Evolutionary conservation across 2,113 vertebrate species (phyloP).

Genomic region (Percopsis transmontana): DNA sequence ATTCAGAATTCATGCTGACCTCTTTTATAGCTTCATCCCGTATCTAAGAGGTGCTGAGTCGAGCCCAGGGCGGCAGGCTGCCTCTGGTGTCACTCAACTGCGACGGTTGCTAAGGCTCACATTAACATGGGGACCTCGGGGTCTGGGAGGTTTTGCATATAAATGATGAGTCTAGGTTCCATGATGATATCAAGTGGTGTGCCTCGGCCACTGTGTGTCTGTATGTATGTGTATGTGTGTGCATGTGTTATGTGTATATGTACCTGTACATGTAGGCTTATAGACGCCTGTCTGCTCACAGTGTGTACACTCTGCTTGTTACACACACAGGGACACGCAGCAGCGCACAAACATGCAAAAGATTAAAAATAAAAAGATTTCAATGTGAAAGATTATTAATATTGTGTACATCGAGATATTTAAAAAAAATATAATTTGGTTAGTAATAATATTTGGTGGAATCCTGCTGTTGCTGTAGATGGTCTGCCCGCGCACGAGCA

Average conservation of each 20-base stretch:
- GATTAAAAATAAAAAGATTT: too few species aligned
- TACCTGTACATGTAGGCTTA: neutral
- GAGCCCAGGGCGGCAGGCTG: conserved; percentile 7
- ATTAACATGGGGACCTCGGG: conserved; percentile 64
- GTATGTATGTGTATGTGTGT: neutral
- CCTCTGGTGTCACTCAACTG: conserved; percentile 66
- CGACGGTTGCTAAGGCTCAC: conserved; percentile 51
- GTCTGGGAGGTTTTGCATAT: conserved; percentile 72
- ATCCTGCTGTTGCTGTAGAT: too few species aligned
- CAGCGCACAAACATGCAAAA: too few species aligned
- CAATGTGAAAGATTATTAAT: too few species aligned
- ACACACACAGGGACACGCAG: neutral
- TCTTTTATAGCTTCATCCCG: conserved; percentile 42
- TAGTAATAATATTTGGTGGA: too few species aligned
- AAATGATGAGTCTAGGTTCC: conserved; percentile 64
- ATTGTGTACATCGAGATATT: too few species aligned
- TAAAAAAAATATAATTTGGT: too few species aligned
- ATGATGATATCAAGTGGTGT: conserved; percentile 54
- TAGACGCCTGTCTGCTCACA: conserved; percentile 1
- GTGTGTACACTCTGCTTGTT: conserved; percentile 54
- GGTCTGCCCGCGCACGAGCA: too few species aligned
- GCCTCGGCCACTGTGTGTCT: conserved; percentile 17
- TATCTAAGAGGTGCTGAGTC: conserved; percentile 18
- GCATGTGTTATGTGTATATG: conserved; percentile 1
- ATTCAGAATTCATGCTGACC: conserved; percentile 53